Conservation (phyloP, 2,113 vertebrate genomes). For the Heterocephalus glaber region DNA sequence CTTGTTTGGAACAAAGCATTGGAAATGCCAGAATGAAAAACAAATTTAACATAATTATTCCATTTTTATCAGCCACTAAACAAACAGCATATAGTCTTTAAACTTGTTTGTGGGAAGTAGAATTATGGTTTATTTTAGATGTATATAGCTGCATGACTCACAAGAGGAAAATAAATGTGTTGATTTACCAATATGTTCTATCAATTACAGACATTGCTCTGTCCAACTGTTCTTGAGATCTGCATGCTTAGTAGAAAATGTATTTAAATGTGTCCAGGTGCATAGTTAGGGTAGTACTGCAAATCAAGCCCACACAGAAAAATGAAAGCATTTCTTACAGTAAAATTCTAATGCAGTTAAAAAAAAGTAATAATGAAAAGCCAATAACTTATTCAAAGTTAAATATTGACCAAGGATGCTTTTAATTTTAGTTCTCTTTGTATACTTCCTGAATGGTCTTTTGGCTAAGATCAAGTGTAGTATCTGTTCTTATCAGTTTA, state of each 20-base stretch:
- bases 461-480: too few relatives aligned
- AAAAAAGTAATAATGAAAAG: neutral
- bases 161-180: neutral
- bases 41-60: slow-evolving; percentile 55
- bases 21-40: slow-evolving; percentile 41
- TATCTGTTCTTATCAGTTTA: too few relatives aligned
- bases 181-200: slow-evolving; percentile 60
- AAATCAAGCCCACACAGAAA: neutral
- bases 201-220: slow-evolving; percentile 49
- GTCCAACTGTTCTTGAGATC: neutral
- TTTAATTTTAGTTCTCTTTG: slow-evolving; percentile 57
- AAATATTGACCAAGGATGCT: neutral
- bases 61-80: slow-evolving; percentile 59
- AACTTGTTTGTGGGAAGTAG: slow-evolving; percentile 18
- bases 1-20: slow-evolving; percentile 33
- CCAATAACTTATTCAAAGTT: neutral
- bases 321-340: neutral
- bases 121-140: slow-evolving; percentile 62
- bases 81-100: slow-evolving; percentile 64
- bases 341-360: neutral
- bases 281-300: neutral
- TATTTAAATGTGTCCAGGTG: neutral
- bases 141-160: neutral
- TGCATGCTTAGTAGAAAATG: neutral
- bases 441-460: slow-evolving; percentile 5